Evolutionary conservation across 2,888 invertebrate species (phyloP).

Genomic region (Elysia crispata): DNA sequence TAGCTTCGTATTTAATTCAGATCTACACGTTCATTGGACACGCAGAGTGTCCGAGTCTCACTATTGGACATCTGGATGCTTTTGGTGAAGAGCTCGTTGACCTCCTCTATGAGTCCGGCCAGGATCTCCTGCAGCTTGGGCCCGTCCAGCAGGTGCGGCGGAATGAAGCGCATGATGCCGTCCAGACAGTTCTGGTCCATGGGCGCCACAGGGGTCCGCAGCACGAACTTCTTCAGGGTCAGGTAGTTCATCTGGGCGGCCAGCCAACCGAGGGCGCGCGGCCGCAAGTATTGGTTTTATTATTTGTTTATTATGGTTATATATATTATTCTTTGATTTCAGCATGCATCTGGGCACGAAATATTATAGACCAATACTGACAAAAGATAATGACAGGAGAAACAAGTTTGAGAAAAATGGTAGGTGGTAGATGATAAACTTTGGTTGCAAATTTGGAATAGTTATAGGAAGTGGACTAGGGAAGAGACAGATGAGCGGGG

Average conservation of each 20-base stretch:
- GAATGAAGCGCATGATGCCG: constrained; percentile 73
- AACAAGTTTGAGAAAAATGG: too few species aligned
- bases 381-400: too few species aligned
- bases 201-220: constrained; percentile 74
- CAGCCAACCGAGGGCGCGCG: background rate
- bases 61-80: constrained; percentile 77
- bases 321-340: too few species aligned
- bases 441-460: too few species aligned
- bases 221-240: constrained; percentile 75
- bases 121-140: constrained; percentile 62
- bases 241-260: constrained; percentile 73
- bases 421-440: too few species aligned
- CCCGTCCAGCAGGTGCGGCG: constrained; percentile 65
- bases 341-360: too few species aligned
- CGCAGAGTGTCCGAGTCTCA: too few species aligned
- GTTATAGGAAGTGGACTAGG: too few species aligned
- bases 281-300: background rate
- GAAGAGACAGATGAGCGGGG: too few species aligned
- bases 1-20: too few species aligned
- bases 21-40: too few species aligned
- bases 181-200: constrained; percentile 75
- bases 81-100: constrained; percentile 68
- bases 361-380: too few species aligned
- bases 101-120: constrained; percentile 71
- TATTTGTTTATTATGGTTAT: background rate